These are phyloP conservation scores for Drosophila obscura DNA, from an alignment of 1,140 invertebrate genomes.

Conservation along the genomic window DNA sequence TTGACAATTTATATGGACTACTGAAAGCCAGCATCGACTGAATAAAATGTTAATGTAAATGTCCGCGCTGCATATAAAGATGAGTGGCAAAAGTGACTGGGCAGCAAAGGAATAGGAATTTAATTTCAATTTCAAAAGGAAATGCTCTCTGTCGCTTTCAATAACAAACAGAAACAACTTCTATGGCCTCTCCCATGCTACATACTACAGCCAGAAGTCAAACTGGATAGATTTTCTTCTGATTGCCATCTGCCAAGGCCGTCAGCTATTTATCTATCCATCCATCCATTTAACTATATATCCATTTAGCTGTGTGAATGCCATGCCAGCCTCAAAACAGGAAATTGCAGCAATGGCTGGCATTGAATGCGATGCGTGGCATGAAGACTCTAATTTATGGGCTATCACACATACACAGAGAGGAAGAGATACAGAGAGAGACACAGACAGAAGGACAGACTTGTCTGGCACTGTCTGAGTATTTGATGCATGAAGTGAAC, in stretches of 20 bases:
- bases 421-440: neutral
- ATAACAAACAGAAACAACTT: neutral
- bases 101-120: constrained; percentile 29
- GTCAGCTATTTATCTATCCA: constrained; percentile 38
- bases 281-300: constrained; percentile 16
- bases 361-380: constrained; percentile 40
- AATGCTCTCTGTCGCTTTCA: neutral
- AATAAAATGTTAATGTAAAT: constrained; percentile 35
- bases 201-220: constrained; percentile 17
- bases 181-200: neutral
- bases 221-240: constrained; percentile 37
- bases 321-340: constrained; percentile 20
- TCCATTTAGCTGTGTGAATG: neutral
- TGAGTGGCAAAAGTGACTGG: constrained; percentile 28
- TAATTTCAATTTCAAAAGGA: constrained; percentile 43
- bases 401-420: neutral
- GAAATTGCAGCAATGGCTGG: constrained; percentile 46
- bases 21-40: constrained; percentile 10
- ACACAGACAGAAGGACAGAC: neutral
- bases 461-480: constrained; percentile 8
- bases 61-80: constrained; percentile 29
- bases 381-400: constrained; percentile 60
- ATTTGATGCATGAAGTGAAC: constrained; percentile 36
- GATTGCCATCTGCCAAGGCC: constrained; percentile 15
- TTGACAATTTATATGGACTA: constrained; percentile 60